Base-by-base conservation (phyloP, 2,888 invertebrate genomes). In the Drosophila nigritarsus region DNA sequence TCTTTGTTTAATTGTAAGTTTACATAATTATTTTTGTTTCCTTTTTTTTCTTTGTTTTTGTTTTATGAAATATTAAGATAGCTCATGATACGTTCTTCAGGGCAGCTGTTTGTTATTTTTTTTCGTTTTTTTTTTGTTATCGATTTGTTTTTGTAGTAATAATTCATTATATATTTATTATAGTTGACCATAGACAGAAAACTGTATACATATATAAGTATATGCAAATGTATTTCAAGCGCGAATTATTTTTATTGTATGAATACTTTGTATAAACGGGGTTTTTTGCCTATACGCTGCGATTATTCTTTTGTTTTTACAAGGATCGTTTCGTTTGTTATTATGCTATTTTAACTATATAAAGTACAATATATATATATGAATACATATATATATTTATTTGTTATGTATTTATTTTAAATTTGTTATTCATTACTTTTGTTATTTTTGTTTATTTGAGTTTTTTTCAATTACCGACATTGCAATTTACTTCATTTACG, bases 211-310 rank as follows among this genome's bases (percentile, higher is more conserved):
- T 79, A 71, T 67, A 62, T 71, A 65, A 50, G 54, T 69, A 73
- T 80, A 78, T 80, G 76, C 76, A 63, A 79, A 79, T 80, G 68
- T 69, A 63, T 63, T 80, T 80, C 38, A 80, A 80, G 77, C 88
- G 88, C 89, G 83, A 84, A 78, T 83, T 83, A 73, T 77, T 54
- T 72, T 82, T 80, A 67, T 83, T 83, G 75, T 81, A 68, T 80
- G 73, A 76, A 74, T 88, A 80, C 77, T 84, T 88, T 83, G 84
- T 88, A 83, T 56, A 87, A 89, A 77, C 60, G 65, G 51, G 51
- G 38, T 64, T 64, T 67, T 59, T 51, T 50, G 42, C 54, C 59
- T 73, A 61, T 64, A 70, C 63, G 63, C 53, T 62, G 61, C 48
- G 65, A 75, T 61, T 75, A 78, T 68, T 73, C 1, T 53, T 32